These are phyloP conservation scores for Chelonia mydas DNA, from an alignment of 2,797 vertebrate genomes.

Conservation along the genomic window DNA sequence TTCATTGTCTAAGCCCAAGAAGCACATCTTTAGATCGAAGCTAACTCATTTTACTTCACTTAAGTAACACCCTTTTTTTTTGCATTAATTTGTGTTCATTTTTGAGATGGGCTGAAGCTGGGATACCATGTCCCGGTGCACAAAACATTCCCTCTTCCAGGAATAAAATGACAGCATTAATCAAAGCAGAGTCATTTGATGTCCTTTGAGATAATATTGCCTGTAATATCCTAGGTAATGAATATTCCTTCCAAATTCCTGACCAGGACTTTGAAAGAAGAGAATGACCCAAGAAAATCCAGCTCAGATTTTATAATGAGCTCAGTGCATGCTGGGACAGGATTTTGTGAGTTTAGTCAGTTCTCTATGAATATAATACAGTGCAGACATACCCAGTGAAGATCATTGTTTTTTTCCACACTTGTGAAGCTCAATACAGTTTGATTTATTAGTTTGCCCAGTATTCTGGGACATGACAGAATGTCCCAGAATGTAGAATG, in stretches of 20 bases:
- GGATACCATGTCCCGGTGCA: neutral
- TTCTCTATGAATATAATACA: slow-evolving; percentile 6
- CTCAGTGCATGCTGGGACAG: neutral
- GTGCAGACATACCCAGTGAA: slow-evolving; percentile 24
- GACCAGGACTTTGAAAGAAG: slow-evolving; percentile 24
- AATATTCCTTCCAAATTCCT: slow-evolving; percentile 17
- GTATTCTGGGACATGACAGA: neutral
- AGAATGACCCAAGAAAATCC: neutral
- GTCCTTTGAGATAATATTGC: slow-evolving; percentile 24
- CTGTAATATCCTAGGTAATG: neutral
- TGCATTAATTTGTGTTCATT: slow-evolving; percentile 21
- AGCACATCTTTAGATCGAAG: neutral
- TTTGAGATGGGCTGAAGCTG: neutral
- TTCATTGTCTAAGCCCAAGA: slow-evolving; percentile 52
- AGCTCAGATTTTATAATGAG: neutral
- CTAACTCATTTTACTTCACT: slow-evolving; percentile 17
- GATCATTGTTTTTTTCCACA: slow-evolving; percentile 7
- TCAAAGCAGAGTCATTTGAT: slow-evolving; percentile 19
- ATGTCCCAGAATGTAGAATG: neutral
- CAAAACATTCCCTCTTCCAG: neutral
- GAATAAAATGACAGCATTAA: slow-evolving; percentile 18
- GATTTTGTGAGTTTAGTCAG: slow-evolving; percentile 38
- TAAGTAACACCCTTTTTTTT: slow-evolving; percentile 32
- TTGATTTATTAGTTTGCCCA: slow-evolving; percentile 19
- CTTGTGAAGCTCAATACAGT: neutral